Base-by-base conservation (phyloP, 2,113 vertebrate genomes). In the Formicarius rufipectus region DNA sequence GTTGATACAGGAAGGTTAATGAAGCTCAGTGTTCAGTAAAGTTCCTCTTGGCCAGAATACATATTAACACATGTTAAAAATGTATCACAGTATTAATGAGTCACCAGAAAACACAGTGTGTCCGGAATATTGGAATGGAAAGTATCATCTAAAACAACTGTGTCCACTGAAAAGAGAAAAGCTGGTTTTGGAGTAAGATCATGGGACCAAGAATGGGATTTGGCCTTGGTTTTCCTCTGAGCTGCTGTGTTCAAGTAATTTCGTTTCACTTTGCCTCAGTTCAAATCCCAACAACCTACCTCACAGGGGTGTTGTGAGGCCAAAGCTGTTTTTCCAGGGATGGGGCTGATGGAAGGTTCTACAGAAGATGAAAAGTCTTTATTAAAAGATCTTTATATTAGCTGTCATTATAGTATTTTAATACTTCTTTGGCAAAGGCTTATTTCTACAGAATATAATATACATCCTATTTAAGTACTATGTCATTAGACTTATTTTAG, bases 301-400 rank as follows among this genome's bases (percentile, higher is more conserved):
- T 96, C 91, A 83, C 89, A 88, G 89, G 76, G 82, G 77, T 96
- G 84, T 88, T 95, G 92, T 87, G 92, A 96, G 94, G 94, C 79
- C 69, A 75, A 59, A 91, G 68, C 69, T 80, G 84, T 87, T 90
- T 91, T 53, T 89, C 64, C 56, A 84, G 81, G 89, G 62, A 73
- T 93, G 66, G 90, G 90, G 59, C 74, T 94, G 66, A 52, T 49
- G 76, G 44, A 77, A 92, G 81, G 35, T 84, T 67, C 74, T 85
- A 49, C n/a, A 66, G 67, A 82, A 45, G 53, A 45, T 72, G 91
- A 50, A 89, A 88, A 84, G 20, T 39, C 28, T 66, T 62, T 81
- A 84, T 77, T 75, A 44, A 45, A 90, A 90, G 45, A 47, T 31
- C 47, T 87, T 87, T 67, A 37, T 71, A 25, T 67, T 94, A 47